Evolutionary conservation across 1,140 invertebrate genomes (phyloP), one percentile per base, ranked within the genome.

Genomic region (Sminthurinus signatus): DNA sequence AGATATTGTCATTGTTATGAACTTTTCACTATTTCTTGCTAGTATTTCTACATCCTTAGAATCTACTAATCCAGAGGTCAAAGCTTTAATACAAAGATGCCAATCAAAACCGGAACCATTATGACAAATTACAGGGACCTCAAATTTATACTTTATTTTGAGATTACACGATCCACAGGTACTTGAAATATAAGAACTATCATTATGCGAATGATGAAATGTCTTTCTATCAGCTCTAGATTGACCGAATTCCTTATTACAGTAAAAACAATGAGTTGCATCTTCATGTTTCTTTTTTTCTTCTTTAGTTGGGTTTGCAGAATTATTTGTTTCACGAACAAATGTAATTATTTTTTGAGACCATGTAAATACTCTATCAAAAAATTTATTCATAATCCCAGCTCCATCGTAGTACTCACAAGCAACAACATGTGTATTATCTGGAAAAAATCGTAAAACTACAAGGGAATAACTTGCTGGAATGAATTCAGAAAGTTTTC

Each of bases 121-220:
- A 29, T 52, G 50, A 10, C 10, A 52, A 28, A 52, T 29, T 14
- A 25, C 8, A 8, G 25, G 19, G n/a, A 52, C 5, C 50, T 52
- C 50, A 28, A 27, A 28, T 25, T 52, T 52, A n/a, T 52, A 52
- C 27, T 28, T 29, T 52, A 52, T 52, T 28, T 52, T 25, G 25
- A 52, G 23, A 28, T 52, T 28, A 29, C 23, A 29, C 3, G 14
- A 4, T 5, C 44, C 5, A 25, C 50, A 52, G 2, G 23, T 4
- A 27, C 14, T 25, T 8, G 15, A 36, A 36, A 36, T 36, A 8
- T 36, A 36, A 36, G 5, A 8, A 15, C 15, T 15, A 36, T 15
- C 15, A 8, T 5, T 8, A 36, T 36, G 5, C 32, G 15, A 36
- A 23, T 52, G 50, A 28, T 52, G 50, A 28, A 19, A 52, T 14